These are phyloP conservation scores for Sitta europaea DNA, from an alignment of 2,113 vertebrate genomes.

Conservation along the genomic window DNA sequence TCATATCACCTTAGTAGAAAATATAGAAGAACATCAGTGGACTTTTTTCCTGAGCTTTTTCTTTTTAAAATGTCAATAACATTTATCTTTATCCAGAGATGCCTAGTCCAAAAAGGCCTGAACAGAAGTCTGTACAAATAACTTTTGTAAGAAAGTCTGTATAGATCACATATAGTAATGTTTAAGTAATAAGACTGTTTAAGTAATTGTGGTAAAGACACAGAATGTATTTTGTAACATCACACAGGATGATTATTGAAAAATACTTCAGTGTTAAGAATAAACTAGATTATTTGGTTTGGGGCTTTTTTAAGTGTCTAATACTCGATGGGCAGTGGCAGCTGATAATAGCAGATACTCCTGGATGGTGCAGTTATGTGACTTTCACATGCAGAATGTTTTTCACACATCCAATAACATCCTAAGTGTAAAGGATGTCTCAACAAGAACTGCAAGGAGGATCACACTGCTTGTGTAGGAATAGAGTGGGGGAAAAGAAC, in stretches of 20 bases:
- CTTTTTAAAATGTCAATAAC: neutral
- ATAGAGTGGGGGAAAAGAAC: neutral
- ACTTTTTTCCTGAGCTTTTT: neutral
- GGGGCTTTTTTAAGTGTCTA: neutral
- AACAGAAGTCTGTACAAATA: neutral
- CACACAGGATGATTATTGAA: neutral
- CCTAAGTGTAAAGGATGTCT: rapidly evolving
- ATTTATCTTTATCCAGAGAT: neutral
- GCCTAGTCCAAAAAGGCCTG: neutral
- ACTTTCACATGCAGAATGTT: neutral
- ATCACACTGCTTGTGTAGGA: neutral
- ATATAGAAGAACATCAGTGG: neutral
- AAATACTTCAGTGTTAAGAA: neutral
- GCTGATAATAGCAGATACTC: neutral
- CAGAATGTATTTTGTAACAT: neutral
- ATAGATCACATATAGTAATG: neutral
- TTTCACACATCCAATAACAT: neutral
- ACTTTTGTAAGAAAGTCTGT: rapidly evolving
- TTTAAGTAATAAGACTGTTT: neutral
- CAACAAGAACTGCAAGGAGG: neutral
- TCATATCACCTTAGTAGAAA: neutral
- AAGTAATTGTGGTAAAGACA: neutral
- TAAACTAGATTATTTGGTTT: neutral
- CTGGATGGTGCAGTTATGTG: neutral
- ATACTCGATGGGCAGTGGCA: neutral